Conservation (phyloP, 2,797 vertebrate species). For the Ara ararauna region DNA sequence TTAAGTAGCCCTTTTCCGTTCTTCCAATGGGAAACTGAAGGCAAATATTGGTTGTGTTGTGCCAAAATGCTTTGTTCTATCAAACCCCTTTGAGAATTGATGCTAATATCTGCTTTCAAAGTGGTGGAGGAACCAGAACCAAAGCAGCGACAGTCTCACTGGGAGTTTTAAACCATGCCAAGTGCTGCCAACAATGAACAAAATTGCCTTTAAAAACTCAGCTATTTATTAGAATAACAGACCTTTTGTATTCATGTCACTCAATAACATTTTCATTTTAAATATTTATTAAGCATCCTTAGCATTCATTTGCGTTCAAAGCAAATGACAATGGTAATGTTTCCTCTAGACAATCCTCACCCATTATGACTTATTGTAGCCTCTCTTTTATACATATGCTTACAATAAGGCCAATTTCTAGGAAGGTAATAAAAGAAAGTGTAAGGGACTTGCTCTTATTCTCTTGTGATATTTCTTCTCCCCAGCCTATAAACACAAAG, state of each 20-base stretch:
- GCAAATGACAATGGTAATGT: neutral
- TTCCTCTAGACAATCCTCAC: constrained; percentile 20
- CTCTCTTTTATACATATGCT: constrained; percentile 28
- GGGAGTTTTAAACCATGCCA: neutral
- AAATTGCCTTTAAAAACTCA: neutral
- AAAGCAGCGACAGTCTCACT: neutral
- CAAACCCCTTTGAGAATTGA: neutral
- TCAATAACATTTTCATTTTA: constrained; percentile 48
- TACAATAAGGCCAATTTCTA: constrained; percentile 15
- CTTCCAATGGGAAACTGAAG: neutral
- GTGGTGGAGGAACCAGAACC: neutral
- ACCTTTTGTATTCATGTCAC: constrained; percentile 40
- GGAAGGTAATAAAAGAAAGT: constrained; percentile 50
- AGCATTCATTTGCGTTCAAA: constrained; percentile 46
- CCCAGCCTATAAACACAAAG: neutral
- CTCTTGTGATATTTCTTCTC: constrained; percentile 25
- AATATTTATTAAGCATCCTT: constrained; percentile 54
- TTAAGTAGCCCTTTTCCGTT: neutral
- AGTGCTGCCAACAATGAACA: neutral
- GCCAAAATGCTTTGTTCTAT: neutral
- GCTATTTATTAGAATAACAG: constrained; percentile 35
- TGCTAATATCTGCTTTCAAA: neutral
- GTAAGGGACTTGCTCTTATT: constrained; percentile 12
- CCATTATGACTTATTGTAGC: neutral
- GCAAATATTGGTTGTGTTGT: neutral